Evolutionary conservation across 2,797 vertebrate genomes (phyloP).

Genomic region (Syngnathus acus): DNA sequence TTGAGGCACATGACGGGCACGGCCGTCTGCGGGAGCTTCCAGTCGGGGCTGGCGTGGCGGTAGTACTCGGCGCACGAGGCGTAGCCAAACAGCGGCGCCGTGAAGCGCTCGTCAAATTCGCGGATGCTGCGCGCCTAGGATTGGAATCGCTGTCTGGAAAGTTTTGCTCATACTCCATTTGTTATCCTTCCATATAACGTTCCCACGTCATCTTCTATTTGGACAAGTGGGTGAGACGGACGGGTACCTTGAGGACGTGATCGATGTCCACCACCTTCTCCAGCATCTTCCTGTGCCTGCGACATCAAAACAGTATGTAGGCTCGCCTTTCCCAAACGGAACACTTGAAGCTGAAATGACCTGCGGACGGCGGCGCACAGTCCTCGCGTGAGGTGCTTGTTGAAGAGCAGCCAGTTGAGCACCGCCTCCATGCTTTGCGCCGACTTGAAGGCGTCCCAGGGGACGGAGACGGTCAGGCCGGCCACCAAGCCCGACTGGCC

Average conservation of each 20-base stretch:
- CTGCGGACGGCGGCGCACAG: constrained; percentile 58
- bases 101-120: constrained; percentile 78
- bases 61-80: constrained; percentile 72
- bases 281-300: constrained; percentile 71
- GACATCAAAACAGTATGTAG: constrained; percentile 15
- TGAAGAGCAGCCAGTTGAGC: constrained; percentile 79
- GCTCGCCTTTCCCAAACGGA: neutral
- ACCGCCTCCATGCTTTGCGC: constrained; percentile 71
- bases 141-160: neutral
- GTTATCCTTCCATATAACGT: too few relatives aligned
- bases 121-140: constrained; percentile 71
- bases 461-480: constrained; percentile 70
- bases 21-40: constrained; percentile 58
- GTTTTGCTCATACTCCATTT: too few relatives aligned
- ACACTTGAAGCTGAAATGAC: constrained; percentile 26
- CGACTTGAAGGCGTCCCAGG: constrained; percentile 72
- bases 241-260: constrained; percentile 68
- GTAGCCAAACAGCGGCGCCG: constrained; percentile 73
- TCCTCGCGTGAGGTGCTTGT: constrained; percentile 56
- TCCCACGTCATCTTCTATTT: too few relatives aligned
- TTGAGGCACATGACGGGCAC: constrained; percentile 80
- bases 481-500: constrained; percentile 62
- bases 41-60: constrained; percentile 65
- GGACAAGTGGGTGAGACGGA: too few relatives aligned
- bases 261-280: constrained; percentile 73